Evolutionary conservation across 2,797 vertebrate species (phyloP).

Genomic region (Galago senegalensis): DNA sequence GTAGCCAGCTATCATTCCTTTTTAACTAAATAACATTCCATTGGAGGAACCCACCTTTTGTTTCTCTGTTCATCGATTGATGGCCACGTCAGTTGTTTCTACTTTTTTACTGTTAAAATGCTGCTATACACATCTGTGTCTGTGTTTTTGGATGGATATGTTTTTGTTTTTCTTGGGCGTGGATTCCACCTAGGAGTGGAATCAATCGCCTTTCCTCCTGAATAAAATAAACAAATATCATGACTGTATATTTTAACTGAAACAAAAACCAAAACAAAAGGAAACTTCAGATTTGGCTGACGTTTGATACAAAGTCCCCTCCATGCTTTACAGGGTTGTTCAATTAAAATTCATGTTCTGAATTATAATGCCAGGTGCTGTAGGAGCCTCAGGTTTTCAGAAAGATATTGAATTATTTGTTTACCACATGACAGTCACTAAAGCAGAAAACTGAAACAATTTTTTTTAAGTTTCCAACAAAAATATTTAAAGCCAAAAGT

Average conservation of each 20-base stretch:
- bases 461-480: not conserved
- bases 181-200: not conserved
- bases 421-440: constrained; percentile 17
- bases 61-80: not conserved
- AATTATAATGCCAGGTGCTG: not conserved
- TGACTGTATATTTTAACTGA: not conserved
- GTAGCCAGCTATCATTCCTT: not conserved
- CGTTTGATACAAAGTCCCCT: not conserved
- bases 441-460: constrained; percentile 13
- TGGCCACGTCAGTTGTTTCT: not conserved
- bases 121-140: not conserved
- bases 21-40: not conserved
- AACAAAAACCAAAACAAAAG: not conserved
- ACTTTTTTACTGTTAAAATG: not conserved
- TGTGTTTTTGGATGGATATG: not conserved
- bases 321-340: not conserved
- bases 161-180: not conserved
- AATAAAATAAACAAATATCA: not conserved
- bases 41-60: not conserved
- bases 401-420: constrained; percentile 49
- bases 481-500: constrained; percentile 17
- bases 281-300: not conserved
- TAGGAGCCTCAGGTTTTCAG: not conserved
- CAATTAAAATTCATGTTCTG: not conserved
- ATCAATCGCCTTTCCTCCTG: not conserved